Percentiles rank a stretch among this genome's conserved stretches.
Conservation (phyloP, 2,888 invertebrate genomes). For the Eurois occulta region DNA sequence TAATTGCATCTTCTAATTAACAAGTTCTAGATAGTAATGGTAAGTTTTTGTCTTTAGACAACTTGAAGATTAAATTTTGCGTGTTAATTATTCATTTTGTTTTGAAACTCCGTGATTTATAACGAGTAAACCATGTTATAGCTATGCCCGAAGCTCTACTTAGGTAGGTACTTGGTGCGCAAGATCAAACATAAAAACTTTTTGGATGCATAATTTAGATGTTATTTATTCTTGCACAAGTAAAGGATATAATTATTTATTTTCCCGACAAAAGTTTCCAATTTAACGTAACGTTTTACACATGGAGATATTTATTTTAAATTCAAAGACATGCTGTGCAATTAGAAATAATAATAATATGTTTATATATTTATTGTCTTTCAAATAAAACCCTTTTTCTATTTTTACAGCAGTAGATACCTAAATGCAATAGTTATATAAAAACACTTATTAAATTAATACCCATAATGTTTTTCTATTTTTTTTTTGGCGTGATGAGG, state of each 20-base stretch:
- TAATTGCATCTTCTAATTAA: constrained; percentile 20
- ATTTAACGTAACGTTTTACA: constrained; percentile 7
- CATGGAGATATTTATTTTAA: background rate
- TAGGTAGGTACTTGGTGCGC: background rate
- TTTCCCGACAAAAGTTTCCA: constrained; percentile 24
- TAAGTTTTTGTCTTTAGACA: background rate
- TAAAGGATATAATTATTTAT: constrained; percentile 3
- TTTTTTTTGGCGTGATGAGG: background rate
- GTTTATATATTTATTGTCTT: constrained; percentile 1
- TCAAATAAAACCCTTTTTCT: background rate
- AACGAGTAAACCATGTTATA: constrained; percentile 24
- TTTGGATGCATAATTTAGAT: background rate
- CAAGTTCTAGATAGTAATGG: background rate
- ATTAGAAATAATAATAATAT: background rate
- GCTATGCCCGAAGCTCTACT: constrained; percentile 8
- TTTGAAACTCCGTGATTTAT: constrained; percentile 22
- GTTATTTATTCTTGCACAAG: background rate
- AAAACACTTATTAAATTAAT: background rate
- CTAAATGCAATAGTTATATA: background rate
- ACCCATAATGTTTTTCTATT: background rate
- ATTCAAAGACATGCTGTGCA: background rate
- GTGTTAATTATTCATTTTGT: constrained; percentile 10
- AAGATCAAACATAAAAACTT: background rate
- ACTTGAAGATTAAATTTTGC: background rate
- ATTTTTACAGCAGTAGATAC: background rate